Base-by-base conservation (phyloP, 2,888 invertebrate species). In the Cynaeus angustus region DNA sequence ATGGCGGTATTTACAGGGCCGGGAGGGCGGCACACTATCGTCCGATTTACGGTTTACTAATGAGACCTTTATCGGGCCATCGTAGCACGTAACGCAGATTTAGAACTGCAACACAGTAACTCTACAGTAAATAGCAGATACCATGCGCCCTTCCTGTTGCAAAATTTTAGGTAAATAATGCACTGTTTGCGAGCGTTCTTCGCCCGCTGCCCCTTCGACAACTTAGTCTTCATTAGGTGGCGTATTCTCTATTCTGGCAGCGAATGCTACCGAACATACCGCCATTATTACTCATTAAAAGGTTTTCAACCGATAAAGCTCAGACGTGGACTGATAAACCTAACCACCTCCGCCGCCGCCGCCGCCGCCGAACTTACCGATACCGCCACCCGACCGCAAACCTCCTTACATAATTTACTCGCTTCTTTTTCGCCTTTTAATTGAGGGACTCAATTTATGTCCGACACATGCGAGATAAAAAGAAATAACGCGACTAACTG, bases 1-100 rank as follows among this genome's bases (percentile, higher is more conserved):
- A 66, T 70, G 70, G 38, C 61, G 70, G 73, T 77, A 79, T 79
- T 78, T 78, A 76, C 73, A 75, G 74, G 71, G 72, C 70, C 74
- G 72, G 71, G 74, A 70, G 74, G 79, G 80, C 76, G 78, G 78
- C 76, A 74, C 77, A 81, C 81, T 80, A 80, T 80, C 81, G 80
- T 79, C 80, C 84, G 84, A 85, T 84, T 85, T 85, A 85, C 84
- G 85, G 82, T 83, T 83, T 85, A 84, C 85, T 86, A 86, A 86
- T 86, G 86, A 86, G 85, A 83, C 85, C 84, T 84, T 86, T 85
- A 86, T 86, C 85, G 81, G 81, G 78, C 80, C 81, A 84, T 85
- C 84, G 81, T 78, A 81, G 85, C 86, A 86, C 85, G 86, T 86
- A 85, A 83, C 78, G 77, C 83, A 86, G 85, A 86, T 86, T 86